phyloP scores from a whole-genome alignment of 2,797 vertebrate species.

The Chiropotes sagulatus region DNA sequence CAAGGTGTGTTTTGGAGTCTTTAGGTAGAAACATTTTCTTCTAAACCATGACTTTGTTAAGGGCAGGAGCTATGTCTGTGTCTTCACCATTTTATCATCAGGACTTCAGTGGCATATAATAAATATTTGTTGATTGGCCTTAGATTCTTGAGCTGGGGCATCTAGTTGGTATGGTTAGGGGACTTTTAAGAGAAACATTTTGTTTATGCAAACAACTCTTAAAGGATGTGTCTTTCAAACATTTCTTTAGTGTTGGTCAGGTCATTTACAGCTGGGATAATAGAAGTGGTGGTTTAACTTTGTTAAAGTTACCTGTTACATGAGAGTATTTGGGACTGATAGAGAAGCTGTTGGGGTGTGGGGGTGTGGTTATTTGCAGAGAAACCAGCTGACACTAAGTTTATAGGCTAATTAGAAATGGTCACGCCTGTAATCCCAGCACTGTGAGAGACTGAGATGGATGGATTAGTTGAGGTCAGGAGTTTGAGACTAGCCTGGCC shows the following conservation, averaged over 20 bases:
- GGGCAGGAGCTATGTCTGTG: background rate
- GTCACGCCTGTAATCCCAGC: background rate
- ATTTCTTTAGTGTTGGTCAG: background rate
- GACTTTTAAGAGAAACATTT: background rate
- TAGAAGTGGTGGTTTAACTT: background rate
- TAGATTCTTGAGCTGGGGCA: background rate
- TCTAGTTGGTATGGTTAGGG: background rate
- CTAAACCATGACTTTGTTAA: background rate
- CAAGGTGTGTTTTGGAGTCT: background rate
- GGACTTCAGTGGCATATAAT: fast-evolving
- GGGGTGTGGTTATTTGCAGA: background rate
- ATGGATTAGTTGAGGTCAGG: background rate
- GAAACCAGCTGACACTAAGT: background rate
- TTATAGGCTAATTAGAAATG: background rate
- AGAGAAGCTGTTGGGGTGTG: background rate
- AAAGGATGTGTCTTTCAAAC: background rate
- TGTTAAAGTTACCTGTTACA: background rate
- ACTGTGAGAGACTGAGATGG: background rate
- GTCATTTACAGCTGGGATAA: background rate
- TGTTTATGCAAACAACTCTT: background rate
- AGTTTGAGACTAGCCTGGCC: background rate
- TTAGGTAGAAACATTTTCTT: background rate
- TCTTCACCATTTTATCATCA: background rate
- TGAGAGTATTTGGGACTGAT: background rate
- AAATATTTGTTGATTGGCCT: background rate